Percentiles rank a stretch among this genome's conserved stretches.
These are phyloP conservation scores for Pheosia tremula DNA, from an alignment of 2,888 invertebrate genomes.

Conservation along the genomic window DNA sequence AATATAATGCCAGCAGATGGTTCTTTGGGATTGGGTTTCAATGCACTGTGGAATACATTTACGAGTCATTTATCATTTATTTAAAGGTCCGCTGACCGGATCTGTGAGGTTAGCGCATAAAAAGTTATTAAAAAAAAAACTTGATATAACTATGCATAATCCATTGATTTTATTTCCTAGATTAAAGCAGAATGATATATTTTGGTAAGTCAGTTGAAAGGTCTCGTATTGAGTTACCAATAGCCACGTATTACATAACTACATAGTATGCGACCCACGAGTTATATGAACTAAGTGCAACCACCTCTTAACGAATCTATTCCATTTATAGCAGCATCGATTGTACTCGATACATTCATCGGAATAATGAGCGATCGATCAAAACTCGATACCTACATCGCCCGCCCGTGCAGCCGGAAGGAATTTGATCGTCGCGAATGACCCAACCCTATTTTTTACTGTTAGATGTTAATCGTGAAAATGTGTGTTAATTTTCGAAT, in stretches of 20 bases:
- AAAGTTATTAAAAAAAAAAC: neutral
- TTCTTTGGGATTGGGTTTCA: neutral
- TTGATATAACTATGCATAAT: neutral
- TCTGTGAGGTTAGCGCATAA: neutral
- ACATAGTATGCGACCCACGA: neutral
- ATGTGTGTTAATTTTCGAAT: neutral
- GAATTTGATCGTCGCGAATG: neutral
- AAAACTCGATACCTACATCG: conserved; percentile 13
- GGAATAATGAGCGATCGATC: conserved; percentile 18
- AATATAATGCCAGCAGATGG: conserved; percentile 5
- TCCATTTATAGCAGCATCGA: conserved; percentile 11
- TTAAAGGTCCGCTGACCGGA: neutral
- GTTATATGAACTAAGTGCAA: neutral
- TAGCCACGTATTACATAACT: no score
- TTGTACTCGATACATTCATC: conserved; percentile 9
- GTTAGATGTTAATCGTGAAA: conserved; percentile 4
- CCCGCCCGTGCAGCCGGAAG: conserved; percentile 9
- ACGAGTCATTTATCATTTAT: neutral
- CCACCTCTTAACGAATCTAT: conserved; percentile 8
- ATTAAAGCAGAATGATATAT: no score
- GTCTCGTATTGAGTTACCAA: no score
- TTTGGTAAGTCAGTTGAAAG: no score
- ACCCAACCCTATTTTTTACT: conserved; percentile 17
- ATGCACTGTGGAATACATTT: neutral
- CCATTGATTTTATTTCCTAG: no score